Evolutionary conservation across 2,797 vertebrate species (phyloP).

Genomic region (Macroramphosus scolopax): DNA sequence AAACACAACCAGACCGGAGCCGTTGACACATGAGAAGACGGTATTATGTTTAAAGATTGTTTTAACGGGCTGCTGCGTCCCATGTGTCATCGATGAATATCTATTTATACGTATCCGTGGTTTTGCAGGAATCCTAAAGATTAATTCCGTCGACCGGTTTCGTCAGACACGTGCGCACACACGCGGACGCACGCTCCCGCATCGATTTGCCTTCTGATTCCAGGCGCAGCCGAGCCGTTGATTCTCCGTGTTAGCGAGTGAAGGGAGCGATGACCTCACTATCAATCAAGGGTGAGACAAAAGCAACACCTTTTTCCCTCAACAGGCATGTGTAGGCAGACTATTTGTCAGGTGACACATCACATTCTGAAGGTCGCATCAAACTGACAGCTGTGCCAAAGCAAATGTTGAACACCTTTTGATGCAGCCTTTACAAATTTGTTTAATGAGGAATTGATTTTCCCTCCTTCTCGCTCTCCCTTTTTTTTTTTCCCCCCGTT

Average conservation of each 20-base stretch:
- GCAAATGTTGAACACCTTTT: conserved; percentile 77
- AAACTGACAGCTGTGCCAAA: conserved; percentile 65
- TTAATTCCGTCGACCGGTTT: no score
- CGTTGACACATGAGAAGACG: no score
- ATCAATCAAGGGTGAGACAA: conserved; percentile 68
- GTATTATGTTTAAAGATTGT: no score
- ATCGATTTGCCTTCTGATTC: conserved; percentile 56
- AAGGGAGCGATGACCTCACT: conserved; percentile 52
- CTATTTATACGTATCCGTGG: no score
- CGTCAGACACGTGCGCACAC: no score
- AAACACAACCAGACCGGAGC: no score
- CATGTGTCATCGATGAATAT: no score
- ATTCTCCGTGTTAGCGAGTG: conserved; percentile 43
- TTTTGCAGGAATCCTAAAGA: no score
- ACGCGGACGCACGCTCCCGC: no score
- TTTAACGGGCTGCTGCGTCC: no score
- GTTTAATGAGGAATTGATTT: conserved; percentile 81
- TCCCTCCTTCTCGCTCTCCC: conserved; percentile 32
- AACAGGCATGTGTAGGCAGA: conserved; percentile 9
- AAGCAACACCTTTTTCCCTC: conserved; percentile 56
- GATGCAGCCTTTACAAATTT: conserved; percentile 78
- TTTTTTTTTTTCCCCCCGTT: background rate
- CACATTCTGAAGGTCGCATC: conserved; percentile 67
- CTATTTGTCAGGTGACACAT: conserved; percentile 57
- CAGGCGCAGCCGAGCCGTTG: conserved; percentile 22